Conservation (phyloP, 2,888 invertebrate species). For the Aphidius colemani region DNA sequence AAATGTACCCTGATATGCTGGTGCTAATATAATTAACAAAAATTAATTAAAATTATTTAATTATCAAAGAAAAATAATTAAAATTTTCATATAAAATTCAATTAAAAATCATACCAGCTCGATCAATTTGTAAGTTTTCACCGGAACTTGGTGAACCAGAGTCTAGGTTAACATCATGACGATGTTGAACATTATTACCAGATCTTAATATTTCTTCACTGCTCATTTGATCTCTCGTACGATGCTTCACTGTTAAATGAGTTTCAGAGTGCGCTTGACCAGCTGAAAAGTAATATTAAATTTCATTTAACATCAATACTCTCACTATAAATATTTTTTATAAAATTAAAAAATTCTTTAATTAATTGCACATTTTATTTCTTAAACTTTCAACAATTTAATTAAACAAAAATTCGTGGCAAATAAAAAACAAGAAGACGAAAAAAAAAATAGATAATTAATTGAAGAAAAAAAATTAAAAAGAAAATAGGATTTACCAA, state of each 20-base stretch:
- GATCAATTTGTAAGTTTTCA: constrained; percentile 50
- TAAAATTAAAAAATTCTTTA: not conserved
- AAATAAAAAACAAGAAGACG: too few relatives aligned
- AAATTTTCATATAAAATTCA: not conserved
- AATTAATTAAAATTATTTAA: not conserved
- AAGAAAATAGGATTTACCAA: constrained; percentile 62
- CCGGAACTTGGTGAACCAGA: constrained; percentile 62
- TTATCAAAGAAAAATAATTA: not conserved
- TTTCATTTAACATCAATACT: not conserved
- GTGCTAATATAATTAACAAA: constrained; percentile 36
- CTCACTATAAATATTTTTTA: not conserved
- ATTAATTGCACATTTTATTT: not conserved
- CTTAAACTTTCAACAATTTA: too few relatives aligned
- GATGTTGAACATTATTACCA: constrained; percentile 55
- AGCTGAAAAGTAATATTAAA: constrained; percentile 55
- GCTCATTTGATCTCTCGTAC: constrained; percentile 78
- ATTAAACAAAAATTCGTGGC: too few relatives aligned
- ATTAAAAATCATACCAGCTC: constrained; percentile 41
- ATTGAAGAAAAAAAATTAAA: not conserved
- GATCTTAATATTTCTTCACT: constrained; percentile 72
- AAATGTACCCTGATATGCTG: constrained; percentile 43
- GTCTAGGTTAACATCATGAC: constrained; percentile 56
- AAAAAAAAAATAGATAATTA: not conserved
- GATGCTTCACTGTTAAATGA: constrained; percentile 77
- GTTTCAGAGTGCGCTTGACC: constrained; percentile 82